Evolutionary conservation across 2,888 invertebrate species (phyloP).

Genomic region (Conus canariensis): DNA sequence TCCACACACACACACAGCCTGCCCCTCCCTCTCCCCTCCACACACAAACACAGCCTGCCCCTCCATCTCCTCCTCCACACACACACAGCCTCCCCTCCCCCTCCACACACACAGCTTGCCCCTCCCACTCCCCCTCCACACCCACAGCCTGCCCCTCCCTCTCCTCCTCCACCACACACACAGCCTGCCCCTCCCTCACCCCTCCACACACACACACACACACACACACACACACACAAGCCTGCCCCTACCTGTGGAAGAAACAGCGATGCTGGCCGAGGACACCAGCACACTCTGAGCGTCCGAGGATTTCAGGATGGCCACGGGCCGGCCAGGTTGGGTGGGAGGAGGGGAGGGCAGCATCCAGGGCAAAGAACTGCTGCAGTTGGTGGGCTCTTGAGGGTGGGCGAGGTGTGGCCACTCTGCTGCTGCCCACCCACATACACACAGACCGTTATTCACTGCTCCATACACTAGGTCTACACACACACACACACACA

Average conservation of each 20-base stretch:
- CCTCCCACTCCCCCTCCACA: neutral
- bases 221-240: neutral
- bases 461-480: too few relatives aligned
- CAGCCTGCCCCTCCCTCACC: too few relatives aligned
- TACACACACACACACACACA: too few relatives aligned
- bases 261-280: conserved; percentile 25
- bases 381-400: conserved; percentile 80
- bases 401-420: conserved; percentile 72
- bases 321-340: conserved; percentile 96
- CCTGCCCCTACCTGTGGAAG: conserved; percentile 26
- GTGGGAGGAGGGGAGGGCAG: conserved; percentile 84
- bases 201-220: neutral
- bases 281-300: conserved; percentile 58
- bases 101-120: neutral
- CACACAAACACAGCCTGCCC: too few relatives aligned
- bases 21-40: too few relatives aligned
- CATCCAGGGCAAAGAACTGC: conserved; percentile 93
- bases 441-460: too few relatives aligned
- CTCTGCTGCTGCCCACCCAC: conserved; percentile 57
- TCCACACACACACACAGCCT: too few relatives aligned
- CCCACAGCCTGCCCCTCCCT: neutral
- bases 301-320: conserved; percentile 90
- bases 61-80: too few relatives aligned
- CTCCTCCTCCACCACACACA: too few relatives aligned
- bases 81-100: too few relatives aligned